These are phyloP conservation scores for Eira barbara DNA, from an alignment of 2,113 vertebrate genomes.

Conservation along the genomic window DNA sequence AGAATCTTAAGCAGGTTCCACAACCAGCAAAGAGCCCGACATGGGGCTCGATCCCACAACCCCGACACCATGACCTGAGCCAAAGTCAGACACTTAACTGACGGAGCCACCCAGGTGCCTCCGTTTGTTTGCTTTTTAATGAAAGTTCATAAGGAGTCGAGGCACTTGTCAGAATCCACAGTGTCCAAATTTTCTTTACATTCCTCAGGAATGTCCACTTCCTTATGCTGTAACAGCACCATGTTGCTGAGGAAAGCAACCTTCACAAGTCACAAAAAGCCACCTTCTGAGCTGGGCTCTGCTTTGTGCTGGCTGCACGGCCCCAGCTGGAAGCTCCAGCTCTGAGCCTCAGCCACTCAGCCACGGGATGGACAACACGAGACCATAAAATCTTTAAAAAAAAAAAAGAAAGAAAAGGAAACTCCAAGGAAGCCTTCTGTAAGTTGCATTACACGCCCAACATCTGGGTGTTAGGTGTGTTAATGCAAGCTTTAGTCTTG, in stretches of 20 bases:
- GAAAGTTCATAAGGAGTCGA: not conserved
- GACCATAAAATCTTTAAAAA: no score
- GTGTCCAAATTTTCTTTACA: not conserved
- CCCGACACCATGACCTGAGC: not conserved
- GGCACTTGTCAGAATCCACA: not conserved
- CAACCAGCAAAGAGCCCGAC: not conserved
- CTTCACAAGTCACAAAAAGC: not conserved
- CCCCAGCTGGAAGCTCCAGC: not conserved
- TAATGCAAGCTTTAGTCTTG: not conserved
- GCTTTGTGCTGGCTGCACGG: not conserved
- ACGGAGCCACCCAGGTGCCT: not conserved
- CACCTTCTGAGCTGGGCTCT: not conserved
- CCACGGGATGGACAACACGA: not conserved
- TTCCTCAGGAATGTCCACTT: not conserved
- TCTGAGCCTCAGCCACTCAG: not conserved
- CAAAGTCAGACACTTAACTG: not conserved
- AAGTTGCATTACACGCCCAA: not conserved
- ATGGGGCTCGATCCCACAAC: not conserved
- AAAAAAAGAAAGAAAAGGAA: not conserved
- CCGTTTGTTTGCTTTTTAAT: not conserved
- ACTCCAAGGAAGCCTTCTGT: not conserved
- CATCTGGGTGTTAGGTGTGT: not conserved
- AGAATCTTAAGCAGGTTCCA: not conserved
- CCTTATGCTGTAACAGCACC: not conserved
- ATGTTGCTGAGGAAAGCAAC: not conserved